Conservation (phyloP, 2,888 invertebrate genomes). For the Mythimna pallens region DNA sequence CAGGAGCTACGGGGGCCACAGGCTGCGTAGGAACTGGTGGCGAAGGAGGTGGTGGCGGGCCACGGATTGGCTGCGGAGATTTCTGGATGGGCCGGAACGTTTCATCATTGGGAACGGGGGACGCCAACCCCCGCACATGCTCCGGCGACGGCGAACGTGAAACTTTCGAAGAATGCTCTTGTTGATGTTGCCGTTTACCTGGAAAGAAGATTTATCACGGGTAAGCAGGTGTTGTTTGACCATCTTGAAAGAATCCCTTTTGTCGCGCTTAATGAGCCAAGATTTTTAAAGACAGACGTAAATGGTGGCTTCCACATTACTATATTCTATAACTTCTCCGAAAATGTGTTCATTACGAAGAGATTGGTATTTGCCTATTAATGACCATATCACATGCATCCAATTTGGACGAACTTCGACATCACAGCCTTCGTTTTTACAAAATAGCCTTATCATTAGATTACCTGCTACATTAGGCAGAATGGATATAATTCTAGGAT, state of each 20-base stretch:
- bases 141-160: conserved; percentile 84
- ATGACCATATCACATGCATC: neutral
- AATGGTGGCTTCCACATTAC: neutral
- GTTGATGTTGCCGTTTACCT: conserved; percentile 86
- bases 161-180: conserved; percentile 80
- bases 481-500: neutral
- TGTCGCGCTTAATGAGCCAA: no score
- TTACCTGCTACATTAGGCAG: neutral
- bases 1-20: conserved; percentile 82
- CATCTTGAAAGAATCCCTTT: neutral
- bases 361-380: neutral
- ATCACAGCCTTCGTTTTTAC: neutral
- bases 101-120: conserved; percentile 74
- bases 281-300: neutral
- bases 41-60: conserved; percentile 84
- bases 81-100: conserved; percentile 77
- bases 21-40: conserved; percentile 86
- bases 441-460: neutral
- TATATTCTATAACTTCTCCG: neutral
- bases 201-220: conserved; percentile 57
- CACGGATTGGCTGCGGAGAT: conserved; percentile 81
- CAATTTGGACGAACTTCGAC: no score
- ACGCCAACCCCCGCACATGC: conserved; percentile 69
- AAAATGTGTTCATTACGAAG: neutral
- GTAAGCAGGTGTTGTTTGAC: neutral